Evolutionary conservation across 1,140 invertebrate genomes (phyloP), one percentile per base, ranked within the genome.

Genomic region (Nephotettix cincticeps): DNA sequence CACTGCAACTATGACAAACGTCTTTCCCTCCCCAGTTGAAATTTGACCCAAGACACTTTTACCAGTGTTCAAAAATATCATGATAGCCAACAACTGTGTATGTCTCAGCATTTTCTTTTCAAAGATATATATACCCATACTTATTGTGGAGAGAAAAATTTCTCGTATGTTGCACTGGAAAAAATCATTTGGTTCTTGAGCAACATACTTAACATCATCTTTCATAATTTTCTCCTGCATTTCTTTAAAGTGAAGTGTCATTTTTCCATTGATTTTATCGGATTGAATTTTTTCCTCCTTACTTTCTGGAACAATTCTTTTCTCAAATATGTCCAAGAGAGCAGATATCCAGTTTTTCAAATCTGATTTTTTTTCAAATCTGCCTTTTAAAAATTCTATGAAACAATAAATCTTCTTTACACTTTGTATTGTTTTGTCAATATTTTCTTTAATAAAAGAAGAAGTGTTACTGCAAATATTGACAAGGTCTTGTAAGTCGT

Each of bases 11-110:
- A 51, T 21, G n/a, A 69, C 28, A 21, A 69, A 54, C 19, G 67
- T 23, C 54, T 69, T 56, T 28, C 47, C 67, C 27, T 69, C 67
- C 2, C 67, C 67, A 63, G 40, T 69, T 14, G 67, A 69, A 51
- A 56, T 25, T 69, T 69, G 43, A 4, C 17, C 47, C 13, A 51
- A 25, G 9, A 32, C 40, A 69, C 19, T 51, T 51, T 23, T 23
- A 19, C 6, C 6, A 9, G 17, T n/a, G 3, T 51, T 51, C n/a
- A 51, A n/a, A 51, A 51, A 51, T 19, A n/a, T 51, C 21, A 23
- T 9, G 6, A 51, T 19, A 11, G 47, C n/a, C 6, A 51, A 4
- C 19, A 19, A 6, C 19, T 51, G 47, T 4, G 47, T 51, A 23
- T 51, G 3, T 51, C 47, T 51, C 21, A 51, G n/a, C 17, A 19